Evolutionary conservation across 2,113 vertebrate genomes (phyloP).

Genomic region (Thunnus maccoyii): DNA sequence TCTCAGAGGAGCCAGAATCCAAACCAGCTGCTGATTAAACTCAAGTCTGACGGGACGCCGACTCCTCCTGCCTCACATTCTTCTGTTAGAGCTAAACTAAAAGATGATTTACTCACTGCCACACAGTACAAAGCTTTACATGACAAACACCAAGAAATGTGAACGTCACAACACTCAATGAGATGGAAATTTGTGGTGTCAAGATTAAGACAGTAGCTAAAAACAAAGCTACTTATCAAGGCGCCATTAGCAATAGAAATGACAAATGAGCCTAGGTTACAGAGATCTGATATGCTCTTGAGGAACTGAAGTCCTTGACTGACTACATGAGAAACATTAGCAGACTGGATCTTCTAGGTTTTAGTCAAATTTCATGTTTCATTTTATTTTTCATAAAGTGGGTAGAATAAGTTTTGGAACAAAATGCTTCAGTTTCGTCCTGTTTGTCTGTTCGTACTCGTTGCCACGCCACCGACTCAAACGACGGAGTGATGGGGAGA

Average conservation of each 20-base stretch:
- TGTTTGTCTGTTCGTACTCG: not conserved
- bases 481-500: not conserved
- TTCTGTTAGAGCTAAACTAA: constrained; percentile 22
- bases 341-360: not conserved
- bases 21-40: constrained; percentile 54
- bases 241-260: not conserved
- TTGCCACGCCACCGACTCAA: not conserved
- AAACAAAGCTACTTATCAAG: not conserved
- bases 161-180: not conserved
- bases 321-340: not conserved
- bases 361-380: not conserved
- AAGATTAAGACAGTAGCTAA: not conserved
- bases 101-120: not conserved
- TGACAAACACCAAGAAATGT: no score
- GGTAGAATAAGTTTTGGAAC: constrained; percentile 5
- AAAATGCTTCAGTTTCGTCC: not conserved
- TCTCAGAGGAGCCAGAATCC: not conserved
- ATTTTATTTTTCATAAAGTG: constrained; percentile 8
- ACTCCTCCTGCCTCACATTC: constrained; percentile 18
- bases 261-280: no score
- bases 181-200: not conserved
- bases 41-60: constrained; percentile 23
- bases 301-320: not conserved
- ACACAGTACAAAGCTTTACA: not conserved
- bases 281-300: no score